Base-by-base conservation (phyloP, 2,113 vertebrate species). In the Sebastes fasciatus region DNA sequence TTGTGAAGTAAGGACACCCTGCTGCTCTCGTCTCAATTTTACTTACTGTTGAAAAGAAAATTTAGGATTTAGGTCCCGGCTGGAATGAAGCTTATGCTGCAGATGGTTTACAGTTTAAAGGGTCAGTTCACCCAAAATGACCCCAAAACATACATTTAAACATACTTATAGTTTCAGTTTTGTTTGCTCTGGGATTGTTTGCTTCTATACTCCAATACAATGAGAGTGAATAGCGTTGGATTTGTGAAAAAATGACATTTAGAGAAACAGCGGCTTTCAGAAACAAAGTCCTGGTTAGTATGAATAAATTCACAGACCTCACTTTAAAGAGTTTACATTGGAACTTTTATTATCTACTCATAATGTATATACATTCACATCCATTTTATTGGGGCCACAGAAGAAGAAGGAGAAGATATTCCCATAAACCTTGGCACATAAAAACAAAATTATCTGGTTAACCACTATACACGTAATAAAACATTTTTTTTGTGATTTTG, bases 41-140 rank as follows among this genome's bases (percentile, higher is more conserved):
- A 79, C 49, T 85, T 42, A 68, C 23, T 65, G 67, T 58, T 71
- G 51, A 67, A 65, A 77, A 69, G 40, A 48, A 45, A 61, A 57
- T 67, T 21, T 68, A 58, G 19, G 21, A 73, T 84, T 34, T 70
- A 4, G 16, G 16, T 84, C 19, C 19, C 54, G 52, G 52, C 34
- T 54, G 57, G 72, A 73, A 26, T 0, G 2, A 65, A 62, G 43
- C 6, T 58, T 73, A n/a, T 19, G 34, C 14, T 57, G 54, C 64
- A 74, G 71, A 72, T 83, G 54, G 46, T 74, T 82, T 78, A 54
- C 16, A 49, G 23, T 26, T 82, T 67, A 51, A 75, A 73, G 58
- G 43, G 17, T 61, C 55, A 65, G 2, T 63, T 78, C 61, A 66
- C 54, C 60, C 60, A 60, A 63, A 49, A 77, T 65, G 48, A 58